A percentile compares a stretch with the other conserved stretches of the same genome.
Conservation (phyloP, 2,113 vertebrate species). For the Mirza zaza region DNA sequence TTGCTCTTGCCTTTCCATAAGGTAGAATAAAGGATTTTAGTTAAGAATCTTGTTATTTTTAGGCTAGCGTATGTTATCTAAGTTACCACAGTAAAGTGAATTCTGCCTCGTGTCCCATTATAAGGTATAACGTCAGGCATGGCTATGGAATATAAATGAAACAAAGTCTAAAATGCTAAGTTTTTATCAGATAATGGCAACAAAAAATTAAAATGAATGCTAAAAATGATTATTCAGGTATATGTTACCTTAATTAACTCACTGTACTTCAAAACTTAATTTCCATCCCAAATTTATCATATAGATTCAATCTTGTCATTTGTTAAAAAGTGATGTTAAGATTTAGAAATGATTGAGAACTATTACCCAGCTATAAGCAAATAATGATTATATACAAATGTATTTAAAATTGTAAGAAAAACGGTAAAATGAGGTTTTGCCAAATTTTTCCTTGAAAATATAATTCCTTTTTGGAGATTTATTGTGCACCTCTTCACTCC, state of each 20-base stretch:
- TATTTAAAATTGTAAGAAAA: constrained; percentile 2
- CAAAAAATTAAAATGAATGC: constrained; percentile 2
- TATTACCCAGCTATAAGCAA: not conserved
- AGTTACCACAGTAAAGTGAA: not conserved
- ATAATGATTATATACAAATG: not conserved
- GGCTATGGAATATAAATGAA: not conserved
- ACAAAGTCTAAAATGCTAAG: constrained; percentile 25
- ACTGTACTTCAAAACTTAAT: constrained; percentile 5
- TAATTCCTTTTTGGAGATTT: not conserved
- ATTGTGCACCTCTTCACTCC: not conserved
- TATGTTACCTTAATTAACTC: not conserved
- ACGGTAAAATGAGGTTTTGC: not conserved
- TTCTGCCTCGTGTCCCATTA: not conserved
- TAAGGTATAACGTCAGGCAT: not conserved
- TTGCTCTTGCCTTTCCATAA: constrained; percentile 36
- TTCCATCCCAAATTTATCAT: not conserved
- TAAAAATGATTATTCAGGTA: not conserved
- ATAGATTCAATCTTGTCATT: not conserved
- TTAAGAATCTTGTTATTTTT: not conserved
- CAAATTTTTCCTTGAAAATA: not conserved
- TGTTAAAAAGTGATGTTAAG: constrained; percentile 24
- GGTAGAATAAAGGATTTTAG: constrained; percentile 22
- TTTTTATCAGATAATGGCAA: not conserved
- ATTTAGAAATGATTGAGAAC: constrained; percentile 33
- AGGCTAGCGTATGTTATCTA: not conserved